These are phyloP conservation scores for Acleris sparsana DNA, from an alignment of 2,888 invertebrate genomes.

Conservation along the genomic window DNA sequence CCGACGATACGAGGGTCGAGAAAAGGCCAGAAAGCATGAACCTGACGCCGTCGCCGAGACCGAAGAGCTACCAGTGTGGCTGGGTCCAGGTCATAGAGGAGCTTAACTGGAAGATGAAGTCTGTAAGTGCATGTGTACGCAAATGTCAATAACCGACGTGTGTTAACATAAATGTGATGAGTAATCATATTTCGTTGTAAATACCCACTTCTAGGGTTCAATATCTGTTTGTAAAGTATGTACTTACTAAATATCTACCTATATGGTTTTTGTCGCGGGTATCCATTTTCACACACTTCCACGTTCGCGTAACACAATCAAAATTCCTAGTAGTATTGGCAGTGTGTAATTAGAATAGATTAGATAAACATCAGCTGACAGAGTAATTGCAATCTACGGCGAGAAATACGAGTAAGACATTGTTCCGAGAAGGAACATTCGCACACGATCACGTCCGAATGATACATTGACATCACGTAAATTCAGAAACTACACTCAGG, in stretches of 20 bases:
- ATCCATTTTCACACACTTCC: conserved; percentile 21
- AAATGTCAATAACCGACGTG: conserved; percentile 18
- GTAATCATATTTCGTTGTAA: too few species aligned
- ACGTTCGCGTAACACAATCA: conserved; percentile 30
- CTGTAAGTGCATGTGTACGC: conserved; percentile 55
- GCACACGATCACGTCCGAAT: conserved; percentile 8
- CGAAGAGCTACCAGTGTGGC: conserved; percentile 55
- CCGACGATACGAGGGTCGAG: too few species aligned
- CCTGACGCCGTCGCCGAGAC: conserved; percentile 42
- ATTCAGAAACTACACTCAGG: too few species aligned
- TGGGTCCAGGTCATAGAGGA: conserved; percentile 74
- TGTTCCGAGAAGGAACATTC: conserved; percentile 17
- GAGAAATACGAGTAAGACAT: conserved; percentile 22
- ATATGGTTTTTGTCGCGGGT: not conserved
- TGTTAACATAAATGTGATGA: not conserved
- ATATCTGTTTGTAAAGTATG: too few species aligned
- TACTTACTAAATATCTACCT: not conserved
- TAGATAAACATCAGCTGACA: conserved; percentile 30
- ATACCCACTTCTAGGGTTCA: too few species aligned
- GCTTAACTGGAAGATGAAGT: conserved; percentile 60
- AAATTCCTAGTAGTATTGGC: conserved; percentile 25
- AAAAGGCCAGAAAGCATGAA: not conserved
- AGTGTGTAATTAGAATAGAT: conserved; percentile 32
- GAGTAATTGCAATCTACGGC: conserved; percentile 22
- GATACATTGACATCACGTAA: not conserved